Percentiles rank a stretch among this genome's conserved stretches.
phyloP scores from a whole-genome alignment of 2,113 vertebrate species.

The Bolborhynchus lineola region DNA sequence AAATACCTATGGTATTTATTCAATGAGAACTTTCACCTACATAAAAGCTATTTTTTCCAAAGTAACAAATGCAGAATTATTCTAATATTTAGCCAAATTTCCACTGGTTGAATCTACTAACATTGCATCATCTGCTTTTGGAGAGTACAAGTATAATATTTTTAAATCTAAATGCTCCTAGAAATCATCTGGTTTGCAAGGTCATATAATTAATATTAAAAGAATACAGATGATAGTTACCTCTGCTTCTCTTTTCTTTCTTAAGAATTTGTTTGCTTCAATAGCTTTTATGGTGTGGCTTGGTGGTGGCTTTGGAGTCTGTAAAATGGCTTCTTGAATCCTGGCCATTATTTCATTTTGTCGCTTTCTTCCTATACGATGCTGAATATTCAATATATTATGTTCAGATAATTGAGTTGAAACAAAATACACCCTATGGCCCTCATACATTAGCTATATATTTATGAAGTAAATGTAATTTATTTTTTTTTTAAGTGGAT shows the following conservation, averaged over 20 bases:
- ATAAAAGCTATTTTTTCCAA: not conserved
- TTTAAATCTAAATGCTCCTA: not conserved
- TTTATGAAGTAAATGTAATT: not conserved
- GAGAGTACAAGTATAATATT: not conserved
- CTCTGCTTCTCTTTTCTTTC: slow-evolving; percentile 81
- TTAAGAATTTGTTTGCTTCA: slow-evolving; percentile 71
- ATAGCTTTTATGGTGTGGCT: slow-evolving; percentile 66
- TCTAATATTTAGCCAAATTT: not conserved
- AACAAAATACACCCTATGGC: not conserved
- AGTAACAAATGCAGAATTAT: not conserved
- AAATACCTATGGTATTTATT: not conserved
- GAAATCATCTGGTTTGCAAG: not conserved
- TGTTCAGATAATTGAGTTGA: slow-evolving; percentile 17
- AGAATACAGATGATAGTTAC: slow-evolving; percentile 59
- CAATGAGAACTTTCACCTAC: not conserved
- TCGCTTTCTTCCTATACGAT: slow-evolving; percentile 63
- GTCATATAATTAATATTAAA: not conserved
- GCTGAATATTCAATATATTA: slow-evolving; percentile 60
- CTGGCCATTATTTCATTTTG: slow-evolving; percentile 77
- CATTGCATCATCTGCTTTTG: not conserved
- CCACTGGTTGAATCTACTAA: not conserved
- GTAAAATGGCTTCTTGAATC: slow-evolving; percentile 75
- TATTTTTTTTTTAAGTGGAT: not conserved
- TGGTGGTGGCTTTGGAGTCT: slow-evolving; percentile 76
- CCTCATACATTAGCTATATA: not conserved